Evolutionary conservation across 2,113 vertebrate genomes (phyloP).

Genomic region (Ophthalmotilapia sp.): DNA sequence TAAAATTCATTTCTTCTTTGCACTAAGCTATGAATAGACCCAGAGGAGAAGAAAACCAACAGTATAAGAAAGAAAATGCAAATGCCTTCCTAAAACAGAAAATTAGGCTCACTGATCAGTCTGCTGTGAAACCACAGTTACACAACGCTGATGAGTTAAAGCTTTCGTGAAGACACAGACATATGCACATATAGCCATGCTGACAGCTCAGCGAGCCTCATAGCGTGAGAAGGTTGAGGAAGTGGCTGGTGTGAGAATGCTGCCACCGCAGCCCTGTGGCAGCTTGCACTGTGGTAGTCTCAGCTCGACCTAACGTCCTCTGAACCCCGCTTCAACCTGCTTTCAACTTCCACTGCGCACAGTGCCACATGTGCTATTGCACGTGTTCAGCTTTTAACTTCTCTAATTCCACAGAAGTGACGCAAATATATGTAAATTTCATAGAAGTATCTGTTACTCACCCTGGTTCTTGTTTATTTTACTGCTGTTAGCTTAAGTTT

Average conservation of each 20-base stretch:
- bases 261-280: conserved; percentile 27
- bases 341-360: background rate
- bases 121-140: background rate
- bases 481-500: background rate
- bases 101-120: background rate
- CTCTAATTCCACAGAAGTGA: background rate
- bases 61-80: background rate
- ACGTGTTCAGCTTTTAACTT: background rate
- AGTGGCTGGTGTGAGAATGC: conserved; percentile 30
- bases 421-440: background rate
- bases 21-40: background rate
- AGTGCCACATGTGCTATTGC: background rate
- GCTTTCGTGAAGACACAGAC: background rate
- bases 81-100: background rate
- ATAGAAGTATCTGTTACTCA: background rate
- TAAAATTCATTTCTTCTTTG: background rate
- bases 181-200: background rate
- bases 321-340: background rate
- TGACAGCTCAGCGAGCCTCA: conserved; percentile 19
- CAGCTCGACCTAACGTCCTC: background rate
- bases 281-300: background rate
- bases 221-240: conserved; percentile 56
- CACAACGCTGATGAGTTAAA: background rate
- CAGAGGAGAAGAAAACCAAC: background rate
- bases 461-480: background rate